Percentiles rank a stretch among this genome's conserved stretches.
phyloP scores from a whole-genome alignment of 1,140 invertebrate species.

The Triops cancriformis region DNA sequence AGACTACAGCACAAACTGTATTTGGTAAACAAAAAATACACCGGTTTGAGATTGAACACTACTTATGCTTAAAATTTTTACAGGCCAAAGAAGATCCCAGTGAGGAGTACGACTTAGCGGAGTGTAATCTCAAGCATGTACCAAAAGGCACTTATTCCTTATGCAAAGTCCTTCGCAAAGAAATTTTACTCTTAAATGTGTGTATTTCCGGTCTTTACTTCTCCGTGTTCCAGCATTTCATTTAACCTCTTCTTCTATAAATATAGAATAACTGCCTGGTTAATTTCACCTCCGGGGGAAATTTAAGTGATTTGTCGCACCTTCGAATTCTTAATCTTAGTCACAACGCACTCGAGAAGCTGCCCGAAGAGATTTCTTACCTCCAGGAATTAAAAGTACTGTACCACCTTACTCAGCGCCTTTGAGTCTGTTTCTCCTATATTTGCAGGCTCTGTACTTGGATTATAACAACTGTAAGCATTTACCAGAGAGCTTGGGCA shows the following conservation, averaged over 20 bases:
- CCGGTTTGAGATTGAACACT: background rate
- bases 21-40: background rate
- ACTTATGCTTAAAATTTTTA: background rate
- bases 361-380: background rate
- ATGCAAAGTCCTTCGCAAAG: background rate
- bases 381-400: background rate
- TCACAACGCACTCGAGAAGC: background rate
- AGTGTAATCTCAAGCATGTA: background rate
- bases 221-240: too few species aligned
- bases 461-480: background rate
- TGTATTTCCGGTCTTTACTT: background rate
- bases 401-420: background rate
- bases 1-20: background rate
- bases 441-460: background rate
- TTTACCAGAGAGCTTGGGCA: background rate
- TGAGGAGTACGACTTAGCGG: background rate
- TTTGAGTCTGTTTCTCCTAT: background rate
- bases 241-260: background rate
- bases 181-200: background rate
- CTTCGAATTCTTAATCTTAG: background rate
- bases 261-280: background rate
- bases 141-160: background rate
- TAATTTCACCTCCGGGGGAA: background rate
- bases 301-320: background rate
- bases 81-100: background rate